Base-by-base conservation (phyloP, 2,797 vertebrate species). In the Phoebastria nigripes region DNA sequence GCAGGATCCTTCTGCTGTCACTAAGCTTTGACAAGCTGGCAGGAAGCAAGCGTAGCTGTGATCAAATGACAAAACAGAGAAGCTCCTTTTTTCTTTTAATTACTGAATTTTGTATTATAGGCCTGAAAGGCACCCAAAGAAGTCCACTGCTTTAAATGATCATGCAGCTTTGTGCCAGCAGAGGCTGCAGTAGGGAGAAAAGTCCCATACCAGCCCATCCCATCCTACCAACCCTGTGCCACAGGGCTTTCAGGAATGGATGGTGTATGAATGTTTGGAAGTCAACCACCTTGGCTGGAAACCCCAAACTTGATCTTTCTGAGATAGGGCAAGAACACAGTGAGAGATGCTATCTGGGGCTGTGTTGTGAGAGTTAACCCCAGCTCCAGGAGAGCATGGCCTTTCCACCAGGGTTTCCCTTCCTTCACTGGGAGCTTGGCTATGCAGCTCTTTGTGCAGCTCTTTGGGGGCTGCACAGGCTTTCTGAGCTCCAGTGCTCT, bases 1-100 rank as follows among this genome's bases (percentile, higher is more conserved):
- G 47, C 52, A 91, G 78, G 31, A 87, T 84, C 28, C 44, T 77
- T 82, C 47, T 80, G 70, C 74, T 89, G 42, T 76, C 95, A 89
- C 83, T 44, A 82, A 80, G 80, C 77, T 92, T 89, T 87, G 89
- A 95, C 74, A 82, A 87, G 59, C n/a, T 82, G 78, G 73, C 62
- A 94, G 87, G 55, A 94, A 84, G 55, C 37, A 82, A 94, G 55
- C 0, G 0, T 63, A 89, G 46, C 70, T 89, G 71, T 62, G 90
- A 90, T 65, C 54, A 83, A 91, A 86, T 67, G 82, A 78, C 72
- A 91, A 76, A 94, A 94, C 55, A 94, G 54, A 88, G 54, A 89
- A 82, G 33, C 4, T 87, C 62, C 33, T 71, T 81, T 35, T 49
- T 82, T 33, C 25, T 83, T 74, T 42, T 46, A 86, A 76, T 47